Conservation (phyloP, 2,797 vertebrate genomes). For the Muscicapa striata region DNA sequence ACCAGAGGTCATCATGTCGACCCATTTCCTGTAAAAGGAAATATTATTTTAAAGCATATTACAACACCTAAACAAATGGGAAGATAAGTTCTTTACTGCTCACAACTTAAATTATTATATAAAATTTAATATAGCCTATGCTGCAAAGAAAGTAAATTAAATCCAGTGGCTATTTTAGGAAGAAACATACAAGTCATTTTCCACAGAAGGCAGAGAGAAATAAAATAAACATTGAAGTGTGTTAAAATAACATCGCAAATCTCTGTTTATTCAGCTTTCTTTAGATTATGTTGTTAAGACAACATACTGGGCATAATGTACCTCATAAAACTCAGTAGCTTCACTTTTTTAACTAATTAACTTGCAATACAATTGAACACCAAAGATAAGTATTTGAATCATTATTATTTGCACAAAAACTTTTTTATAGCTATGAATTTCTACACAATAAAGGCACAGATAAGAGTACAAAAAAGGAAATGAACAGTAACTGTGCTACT, state of each 20-base stretch:
- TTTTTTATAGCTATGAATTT: neutral
- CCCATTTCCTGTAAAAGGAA: slow-evolving; percentile 92
- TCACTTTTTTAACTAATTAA: neutral
- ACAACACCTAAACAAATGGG: neutral
- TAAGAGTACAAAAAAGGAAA: neutral
- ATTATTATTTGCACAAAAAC: neutral
- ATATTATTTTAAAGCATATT: slow-evolving; percentile 24
- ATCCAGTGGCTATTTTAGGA: neutral
- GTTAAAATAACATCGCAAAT: neutral
- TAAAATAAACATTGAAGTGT: neutral
- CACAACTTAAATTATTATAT: neutral
- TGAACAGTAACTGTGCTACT: neutral
- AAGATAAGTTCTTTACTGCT: neutral
- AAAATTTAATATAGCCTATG: neutral
- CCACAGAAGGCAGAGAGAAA: neutral
- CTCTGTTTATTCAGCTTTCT: neutral
- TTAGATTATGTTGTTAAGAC: neutral
- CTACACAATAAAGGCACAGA: neutral
- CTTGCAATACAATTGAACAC: neutral
- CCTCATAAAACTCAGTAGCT: neutral
- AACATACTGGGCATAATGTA: neutral
- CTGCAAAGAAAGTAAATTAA: neutral
- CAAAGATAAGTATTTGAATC: neutral
- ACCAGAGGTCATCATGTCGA: slow-evolving; percentile 98
- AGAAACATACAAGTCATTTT: neutral